phyloP scores from a whole-genome alignment of 2,797 vertebrate genomes.

The Coracias cyanogaster region DNA sequence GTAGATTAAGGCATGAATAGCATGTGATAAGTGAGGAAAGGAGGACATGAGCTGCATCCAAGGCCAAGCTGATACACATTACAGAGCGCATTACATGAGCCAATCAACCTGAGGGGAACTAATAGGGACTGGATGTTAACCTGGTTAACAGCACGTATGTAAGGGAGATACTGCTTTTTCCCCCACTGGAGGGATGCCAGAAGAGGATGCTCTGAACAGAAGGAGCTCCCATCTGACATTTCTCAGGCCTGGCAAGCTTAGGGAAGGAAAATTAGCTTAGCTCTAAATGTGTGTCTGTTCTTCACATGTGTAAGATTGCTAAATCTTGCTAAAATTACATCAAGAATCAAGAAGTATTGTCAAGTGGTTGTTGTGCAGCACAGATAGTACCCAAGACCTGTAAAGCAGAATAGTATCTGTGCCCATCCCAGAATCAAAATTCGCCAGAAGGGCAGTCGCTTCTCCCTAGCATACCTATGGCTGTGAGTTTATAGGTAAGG shows the following conservation, averaged over 20 bases:
- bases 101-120: background rate
- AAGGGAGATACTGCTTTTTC: background rate
- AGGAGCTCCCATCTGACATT: background rate
- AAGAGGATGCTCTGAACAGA: background rate
- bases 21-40: background rate
- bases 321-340: background rate
- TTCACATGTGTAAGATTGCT: background rate
- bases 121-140: background rate
- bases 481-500: background rate
- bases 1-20: background rate
- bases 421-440: background rate
- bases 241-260: background rate
- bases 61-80: background rate
- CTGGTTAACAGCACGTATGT: background rate
- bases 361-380: background rate
- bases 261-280: background rate
- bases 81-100: background rate
- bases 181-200: background rate
- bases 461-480: background rate
- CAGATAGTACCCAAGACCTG: background rate
- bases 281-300: background rate
- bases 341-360: background rate
- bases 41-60: background rate
- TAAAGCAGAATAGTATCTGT: background rate
- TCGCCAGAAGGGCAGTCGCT: background rate